A percentile compares a stretch with the other conserved stretches of the same genome.
Conservation (phyloP, 2,888 invertebrate genomes). For the Erpobdella octoculata region DNA sequence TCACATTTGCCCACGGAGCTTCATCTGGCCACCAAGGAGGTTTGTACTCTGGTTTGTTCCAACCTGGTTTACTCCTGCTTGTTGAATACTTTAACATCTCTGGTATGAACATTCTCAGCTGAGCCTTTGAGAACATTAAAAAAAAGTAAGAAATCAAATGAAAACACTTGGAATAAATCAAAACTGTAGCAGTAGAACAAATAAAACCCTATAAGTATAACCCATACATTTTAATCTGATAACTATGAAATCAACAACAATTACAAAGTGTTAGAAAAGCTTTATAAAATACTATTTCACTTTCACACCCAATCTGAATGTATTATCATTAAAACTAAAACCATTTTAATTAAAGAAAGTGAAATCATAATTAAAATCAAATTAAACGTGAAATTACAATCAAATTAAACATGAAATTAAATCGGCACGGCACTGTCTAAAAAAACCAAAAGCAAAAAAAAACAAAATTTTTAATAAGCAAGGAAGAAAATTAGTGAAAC, state of each 20-base stretch:
- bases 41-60: constrained; percentile 88
- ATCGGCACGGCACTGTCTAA: no score
- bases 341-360: no score
- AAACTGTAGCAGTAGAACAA: not conserved
- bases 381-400: no score
- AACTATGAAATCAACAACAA: not conserved
- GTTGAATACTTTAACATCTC: constrained; percentile 96
- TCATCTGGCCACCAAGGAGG: constrained; percentile 98
- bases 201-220: not conserved
- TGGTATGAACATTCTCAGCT: constrained; percentile 88
- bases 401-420: no score
- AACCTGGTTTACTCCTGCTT: constrained; percentile 86
- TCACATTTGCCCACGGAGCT: constrained; percentile 93
- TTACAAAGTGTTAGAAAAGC: not conserved
- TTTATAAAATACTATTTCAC: not conserved
- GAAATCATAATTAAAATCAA: no score
- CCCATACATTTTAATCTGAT: not conserved
- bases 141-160: not conserved
- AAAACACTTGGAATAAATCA: not conserved
- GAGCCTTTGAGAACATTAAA: constrained; percentile 62
- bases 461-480: no score
- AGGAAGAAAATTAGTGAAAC: no score
- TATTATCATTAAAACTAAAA: no score
- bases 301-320: no score
- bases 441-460: no score